These are phyloP conservation scores for Cisticola juncidis DNA, from an alignment of 2,113 vertebrate species.

Conservation along the genomic window DNA sequence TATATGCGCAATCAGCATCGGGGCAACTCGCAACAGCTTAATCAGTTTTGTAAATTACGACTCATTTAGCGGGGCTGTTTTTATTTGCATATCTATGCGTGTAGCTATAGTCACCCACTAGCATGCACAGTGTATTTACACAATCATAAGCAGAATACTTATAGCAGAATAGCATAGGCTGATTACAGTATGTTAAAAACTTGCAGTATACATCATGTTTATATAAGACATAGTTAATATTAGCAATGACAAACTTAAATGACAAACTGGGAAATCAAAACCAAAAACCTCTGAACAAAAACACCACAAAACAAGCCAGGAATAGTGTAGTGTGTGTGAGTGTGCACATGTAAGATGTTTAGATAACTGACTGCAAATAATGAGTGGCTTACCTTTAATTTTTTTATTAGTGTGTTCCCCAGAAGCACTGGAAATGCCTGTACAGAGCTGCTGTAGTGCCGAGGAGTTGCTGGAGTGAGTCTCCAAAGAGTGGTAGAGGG, in stretches of 20 bases:
- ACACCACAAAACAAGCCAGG: background rate
- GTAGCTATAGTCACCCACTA: background rate
- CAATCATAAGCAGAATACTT: background rate
- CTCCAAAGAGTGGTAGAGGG: slow-evolving; percentile 74
- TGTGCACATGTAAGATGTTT: background rate
- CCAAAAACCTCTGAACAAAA: background rate
- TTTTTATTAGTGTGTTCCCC: background rate
- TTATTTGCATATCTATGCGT: background rate
- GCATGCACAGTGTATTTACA: background rate
- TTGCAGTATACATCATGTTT: background rate
- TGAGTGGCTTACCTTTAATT: slow-evolving; percentile 72
- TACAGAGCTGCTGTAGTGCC: slow-evolving; percentile 53
- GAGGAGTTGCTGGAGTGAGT: slow-evolving; percentile 65
- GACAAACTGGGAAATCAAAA: background rate
- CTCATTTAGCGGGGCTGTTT: background rate
- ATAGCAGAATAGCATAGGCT: background rate
- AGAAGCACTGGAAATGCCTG: slow-evolving; percentile 56
- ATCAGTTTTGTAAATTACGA: background rate
- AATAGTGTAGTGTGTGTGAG: background rate
- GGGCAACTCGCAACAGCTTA: background rate
- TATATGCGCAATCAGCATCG: background rate
- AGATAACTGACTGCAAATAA: background rate
- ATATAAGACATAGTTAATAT: background rate
- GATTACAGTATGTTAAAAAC: background rate
- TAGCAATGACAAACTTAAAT: background rate